phyloP scores from a whole-genome alignment of 2,888 invertebrate genomes.

The Nycteola revayana region DNA sequence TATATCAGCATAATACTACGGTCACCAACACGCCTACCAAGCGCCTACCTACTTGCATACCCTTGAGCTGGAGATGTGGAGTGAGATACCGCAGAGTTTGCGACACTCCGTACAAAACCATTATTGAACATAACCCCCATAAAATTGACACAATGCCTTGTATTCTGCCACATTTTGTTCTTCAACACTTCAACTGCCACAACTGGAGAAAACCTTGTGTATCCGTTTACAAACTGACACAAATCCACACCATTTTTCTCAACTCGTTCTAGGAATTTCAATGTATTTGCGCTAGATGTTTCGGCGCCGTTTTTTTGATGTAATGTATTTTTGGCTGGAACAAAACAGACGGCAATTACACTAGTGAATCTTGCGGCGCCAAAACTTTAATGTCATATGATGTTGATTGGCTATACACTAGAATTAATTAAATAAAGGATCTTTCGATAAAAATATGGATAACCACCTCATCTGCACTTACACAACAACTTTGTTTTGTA shows the following conservation, averaged over 20 bases:
- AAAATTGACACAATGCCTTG: conserved; percentile 59
- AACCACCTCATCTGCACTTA: too few relatives aligned
- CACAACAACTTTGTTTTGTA: too few relatives aligned
- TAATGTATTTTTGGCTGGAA: conserved; percentile 72
- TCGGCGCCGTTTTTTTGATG: conserved; percentile 66
- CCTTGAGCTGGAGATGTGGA: conserved; percentile 64
- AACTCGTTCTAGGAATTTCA: conserved; percentile 43
- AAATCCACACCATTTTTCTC: conserved; percentile 40
- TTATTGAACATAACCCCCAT: conserved; percentile 58
- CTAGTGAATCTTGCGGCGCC: conserved; percentile 60
- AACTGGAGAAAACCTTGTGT: conserved; percentile 30
- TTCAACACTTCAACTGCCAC: conserved; percentile 42
- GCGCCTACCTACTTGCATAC: conserved; percentile 58
- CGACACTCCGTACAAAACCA: conserved; percentile 50
- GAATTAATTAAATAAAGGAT: too few relatives aligned
- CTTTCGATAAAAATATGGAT: too few relatives aligned
- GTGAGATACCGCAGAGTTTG: conserved; percentile 45
- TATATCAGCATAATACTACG: too few relatives aligned
- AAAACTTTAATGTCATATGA: conserved; percentile 69
- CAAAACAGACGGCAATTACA: conserved; percentile 53
- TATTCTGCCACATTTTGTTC: conserved; percentile 69
- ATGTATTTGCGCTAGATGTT: conserved; percentile 46
- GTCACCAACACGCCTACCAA: too few relatives aligned
- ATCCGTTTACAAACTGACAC: conserved; percentile 23
- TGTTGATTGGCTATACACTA: conserved; percentile 65